phyloP scores from a whole-genome alignment of 2,888 invertebrate species.

The Saturnia japonica region DNA sequence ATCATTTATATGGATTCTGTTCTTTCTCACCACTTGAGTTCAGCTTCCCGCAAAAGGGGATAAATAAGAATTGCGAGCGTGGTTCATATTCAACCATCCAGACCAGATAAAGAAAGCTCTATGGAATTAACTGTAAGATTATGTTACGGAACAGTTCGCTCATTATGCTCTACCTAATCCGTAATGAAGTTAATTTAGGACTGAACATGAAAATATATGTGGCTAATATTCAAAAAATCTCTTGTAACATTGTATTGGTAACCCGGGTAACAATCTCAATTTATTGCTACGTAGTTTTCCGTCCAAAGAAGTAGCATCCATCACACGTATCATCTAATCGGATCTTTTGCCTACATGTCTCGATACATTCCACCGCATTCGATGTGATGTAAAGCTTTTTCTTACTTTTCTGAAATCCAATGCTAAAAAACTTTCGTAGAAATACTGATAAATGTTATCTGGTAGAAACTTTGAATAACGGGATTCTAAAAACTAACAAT shows the following conservation, averaged over 20 bases:
- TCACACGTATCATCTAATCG: slow-evolving; percentile 47
- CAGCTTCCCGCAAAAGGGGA: too few species aligned
- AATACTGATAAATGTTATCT: neutral
- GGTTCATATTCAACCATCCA: too few species aligned
- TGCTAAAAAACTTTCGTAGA: slow-evolving; percentile 17
- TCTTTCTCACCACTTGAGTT: too few species aligned
- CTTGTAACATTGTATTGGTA: slow-evolving; percentile 12
- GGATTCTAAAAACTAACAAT: neutral
- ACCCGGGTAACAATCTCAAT: slow-evolving; percentile 37
- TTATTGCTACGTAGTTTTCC: slow-evolving; percentile 30
- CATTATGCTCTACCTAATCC: too few species aligned
- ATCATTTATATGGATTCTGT: too few species aligned
- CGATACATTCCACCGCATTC: slow-evolving; percentile 35
- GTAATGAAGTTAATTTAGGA: too few species aligned
- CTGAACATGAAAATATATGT: neutral
- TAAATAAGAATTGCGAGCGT: too few species aligned
- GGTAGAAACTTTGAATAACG: neutral
- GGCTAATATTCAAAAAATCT: neutral
- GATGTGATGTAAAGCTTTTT: slow-evolving; percentile 22
- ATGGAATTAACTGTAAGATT: too few species aligned
- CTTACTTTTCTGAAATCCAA: slow-evolving; percentile 19
- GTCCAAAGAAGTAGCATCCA: slow-evolving; percentile 39
- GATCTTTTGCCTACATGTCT: slow-evolving; percentile 46
- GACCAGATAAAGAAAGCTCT: too few species aligned
- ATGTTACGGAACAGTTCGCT: too few species aligned